Base-by-base conservation (phyloP, 2,888 invertebrate species). In the Melanargia galathea region DNA sequence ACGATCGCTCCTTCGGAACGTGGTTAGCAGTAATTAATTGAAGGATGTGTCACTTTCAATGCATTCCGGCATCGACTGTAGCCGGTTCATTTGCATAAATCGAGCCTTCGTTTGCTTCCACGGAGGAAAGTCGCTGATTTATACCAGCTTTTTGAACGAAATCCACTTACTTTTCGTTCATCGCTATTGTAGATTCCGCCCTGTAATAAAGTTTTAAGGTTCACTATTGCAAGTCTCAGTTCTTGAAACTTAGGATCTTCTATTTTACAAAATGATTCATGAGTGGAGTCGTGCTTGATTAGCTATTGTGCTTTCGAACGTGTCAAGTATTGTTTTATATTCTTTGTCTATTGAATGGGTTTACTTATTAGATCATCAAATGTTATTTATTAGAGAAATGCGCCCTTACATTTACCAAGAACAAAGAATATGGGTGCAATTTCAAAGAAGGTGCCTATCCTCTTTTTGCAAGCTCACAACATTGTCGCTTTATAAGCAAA, bases 81-180 rank as follows among this genome's bases (percentile, higher is more conserved):
- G 62, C 63, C 54, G 20, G 56, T 64, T 63, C 63, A 73, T 73
- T 73, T 71, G 71, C 72, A 72, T 70, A 72, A 69, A 69, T 75
- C 65, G 66, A 67, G 65, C 40, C 45, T 66, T 69, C 66, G 52
- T 61, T 64, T 64, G 61, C 70, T 71, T 67, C 64, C 67, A 67
- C 65, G 61, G 58, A 59, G 60, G 60, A 68, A 68, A 71, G 58
- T 65, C 64, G 68, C 60, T 70, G 71, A 70, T 73, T 71, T 73
- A 71, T 70, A 63, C 57, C 60, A 48, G 57, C 55, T 54, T 54
- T 61, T 66, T 61, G 57, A 63, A 67, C 51, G 52, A 58, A 63
- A 51, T 54, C 55, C 35, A 26, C 30, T 51, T 63, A 60, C 57
- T 16, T 65, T 52, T 40, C 13, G 13, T 11, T 20, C 8, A 20